Conservation (phyloP, 2,113 vertebrate genomes). For the Odontophorus gujanensis region DNA sequence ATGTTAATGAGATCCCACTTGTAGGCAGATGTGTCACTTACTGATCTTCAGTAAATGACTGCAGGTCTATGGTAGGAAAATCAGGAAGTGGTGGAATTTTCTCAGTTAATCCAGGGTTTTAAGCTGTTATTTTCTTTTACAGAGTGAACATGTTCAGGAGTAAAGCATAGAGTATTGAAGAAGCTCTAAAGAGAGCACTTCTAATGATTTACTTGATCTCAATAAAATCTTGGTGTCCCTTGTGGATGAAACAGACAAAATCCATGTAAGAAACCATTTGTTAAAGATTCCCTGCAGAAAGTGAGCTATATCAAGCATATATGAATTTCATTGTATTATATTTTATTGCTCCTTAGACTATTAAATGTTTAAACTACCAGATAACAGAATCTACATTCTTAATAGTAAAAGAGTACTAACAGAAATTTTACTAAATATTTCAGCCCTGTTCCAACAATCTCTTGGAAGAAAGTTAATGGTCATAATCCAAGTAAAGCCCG, state of each 20-base stretch:
- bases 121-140: neutral
- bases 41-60: neutral
- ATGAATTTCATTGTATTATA: constrained; percentile 69
- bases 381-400: constrained; percentile 66
- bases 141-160: neutral
- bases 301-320: constrained; percentile 53
- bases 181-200: neutral
- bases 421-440: constrained; percentile 57
- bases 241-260: neutral
- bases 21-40: rapidly evolving
- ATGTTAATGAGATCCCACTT: neutral
- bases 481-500: constrained; percentile 94
- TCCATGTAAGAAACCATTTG: neutral
- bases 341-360: constrained; percentile 73
- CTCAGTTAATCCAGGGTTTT: neutral
- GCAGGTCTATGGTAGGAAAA: neutral
- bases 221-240: neutral
- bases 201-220: constrained; percentile 5
- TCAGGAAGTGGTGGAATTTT: neutral
- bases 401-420: constrained; percentile 54
- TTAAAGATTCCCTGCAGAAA: constrained; percentile 48
- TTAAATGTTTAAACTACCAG: constrained; percentile 76
- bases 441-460: constrained; percentile 96
- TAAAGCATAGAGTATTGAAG: neutral
- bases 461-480: constrained; percentile 95